Conservation (phyloP, 2,113 vertebrate genomes). For the Alethe castanea region DNA sequence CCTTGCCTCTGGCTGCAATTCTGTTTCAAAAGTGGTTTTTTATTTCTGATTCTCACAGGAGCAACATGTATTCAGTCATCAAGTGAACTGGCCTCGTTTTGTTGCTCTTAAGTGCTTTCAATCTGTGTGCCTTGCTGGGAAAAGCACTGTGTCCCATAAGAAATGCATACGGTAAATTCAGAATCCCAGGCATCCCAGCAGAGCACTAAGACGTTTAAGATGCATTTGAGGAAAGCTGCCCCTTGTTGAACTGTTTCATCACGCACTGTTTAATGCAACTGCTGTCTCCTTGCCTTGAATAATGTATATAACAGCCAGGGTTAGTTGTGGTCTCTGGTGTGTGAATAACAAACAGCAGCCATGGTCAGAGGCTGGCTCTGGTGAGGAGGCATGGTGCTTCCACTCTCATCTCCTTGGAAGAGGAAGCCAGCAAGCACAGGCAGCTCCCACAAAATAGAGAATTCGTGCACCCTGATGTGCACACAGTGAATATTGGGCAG, state of each 20-base stretch:
- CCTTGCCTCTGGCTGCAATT: neutral
- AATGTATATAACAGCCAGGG: neutral
- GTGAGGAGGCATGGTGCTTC: neutral
- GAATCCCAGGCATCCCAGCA: neutral
- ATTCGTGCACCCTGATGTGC: neutral
- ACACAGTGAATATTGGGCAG: neutral
- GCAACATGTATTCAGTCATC: neutral
- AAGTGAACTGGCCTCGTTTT: neutral
- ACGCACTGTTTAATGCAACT: neutral
- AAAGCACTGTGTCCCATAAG: neutral
- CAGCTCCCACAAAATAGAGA: neutral
- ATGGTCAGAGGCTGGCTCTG: fast-evolving
- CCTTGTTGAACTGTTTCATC: neutral
- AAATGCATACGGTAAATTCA: neutral
- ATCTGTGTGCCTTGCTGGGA: neutral
- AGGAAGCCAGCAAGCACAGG: constrained; percentile 23
- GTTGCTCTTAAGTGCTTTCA: constrained; percentile 6
- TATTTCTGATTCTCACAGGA: neutral
- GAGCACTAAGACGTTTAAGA: neutral
- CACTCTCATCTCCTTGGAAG: neutral
- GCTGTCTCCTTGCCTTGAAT: neutral
- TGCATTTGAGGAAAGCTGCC: neutral
- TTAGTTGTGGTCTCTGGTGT: neutral
- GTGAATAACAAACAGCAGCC: neutral
- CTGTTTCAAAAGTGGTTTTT: neutral